A percentile compares a stretch with the other conserved stretches of the same genome.
Evolutionary conservation across 2,888 invertebrate species (phyloP).

Genomic region (Abscondita cerata): DNA sequence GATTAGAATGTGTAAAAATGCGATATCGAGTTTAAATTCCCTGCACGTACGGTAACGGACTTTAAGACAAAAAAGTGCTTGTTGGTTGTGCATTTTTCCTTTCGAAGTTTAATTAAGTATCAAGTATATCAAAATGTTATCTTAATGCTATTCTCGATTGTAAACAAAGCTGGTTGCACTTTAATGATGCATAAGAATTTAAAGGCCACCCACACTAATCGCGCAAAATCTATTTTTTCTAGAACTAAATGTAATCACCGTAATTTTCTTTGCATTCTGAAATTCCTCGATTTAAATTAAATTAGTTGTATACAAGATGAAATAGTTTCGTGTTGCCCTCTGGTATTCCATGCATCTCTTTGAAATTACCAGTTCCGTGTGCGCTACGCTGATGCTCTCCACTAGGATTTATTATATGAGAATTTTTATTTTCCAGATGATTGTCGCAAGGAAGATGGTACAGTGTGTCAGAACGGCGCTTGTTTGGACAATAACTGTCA

Average conservation of each 20-base stretch:
- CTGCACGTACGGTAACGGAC: no score
- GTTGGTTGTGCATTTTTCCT: no score
- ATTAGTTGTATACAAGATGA: slow-evolving; percentile 22
- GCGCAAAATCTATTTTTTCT: not conserved
- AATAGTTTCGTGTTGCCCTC: slow-evolving; percentile 35
- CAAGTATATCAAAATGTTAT: slow-evolving; percentile 13
- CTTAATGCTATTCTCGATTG: slow-evolving; percentile 15
- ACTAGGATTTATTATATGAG: slow-evolving; percentile 35
- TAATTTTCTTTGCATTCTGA: slow-evolving; percentile 11
- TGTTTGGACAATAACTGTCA: slow-evolving; percentile 93
- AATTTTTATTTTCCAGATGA: slow-evolving; percentile 70
- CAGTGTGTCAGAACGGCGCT: slow-evolving; percentile 89
- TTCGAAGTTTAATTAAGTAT: no score
- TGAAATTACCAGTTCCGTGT: slow-evolving; percentile 22
- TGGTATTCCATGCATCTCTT: slow-evolving; percentile 23
- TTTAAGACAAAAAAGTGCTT: no score
- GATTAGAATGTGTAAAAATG: no score
- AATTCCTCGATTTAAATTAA: slow-evolving; percentile 19
- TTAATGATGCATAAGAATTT: slow-evolving; percentile 12
- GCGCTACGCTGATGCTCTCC: slow-evolving; percentile 1
- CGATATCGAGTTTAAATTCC: no score
- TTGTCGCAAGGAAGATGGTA: slow-evolving; percentile 91
- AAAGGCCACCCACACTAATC: slow-evolving; percentile 20
- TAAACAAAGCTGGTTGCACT: slow-evolving; percentile 17
- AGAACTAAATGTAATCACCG: slow-evolving; percentile 13